phyloP scores from a whole-genome alignment of 2,888 invertebrate species.

The Andrena dorsata region DNA sequence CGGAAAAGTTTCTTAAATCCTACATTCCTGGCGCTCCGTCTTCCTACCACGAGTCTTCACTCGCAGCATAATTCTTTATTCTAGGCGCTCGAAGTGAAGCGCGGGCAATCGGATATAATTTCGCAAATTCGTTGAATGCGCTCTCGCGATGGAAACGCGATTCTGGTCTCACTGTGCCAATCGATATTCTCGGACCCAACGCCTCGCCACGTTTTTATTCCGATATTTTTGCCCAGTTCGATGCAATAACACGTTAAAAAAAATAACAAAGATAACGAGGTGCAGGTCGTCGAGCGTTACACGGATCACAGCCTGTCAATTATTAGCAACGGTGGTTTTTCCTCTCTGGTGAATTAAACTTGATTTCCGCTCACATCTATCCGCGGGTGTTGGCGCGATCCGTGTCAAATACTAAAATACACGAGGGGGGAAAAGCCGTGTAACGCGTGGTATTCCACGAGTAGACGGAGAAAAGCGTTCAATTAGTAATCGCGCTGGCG shows the following conservation, averaged over 20 bases:
- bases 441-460: background rate
- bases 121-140: slow-evolving; percentile 31
- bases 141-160: slow-evolving; percentile 10
- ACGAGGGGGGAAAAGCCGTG: background rate
- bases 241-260: background rate
- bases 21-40: slow-evolving; percentile 14
- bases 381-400: background rate
- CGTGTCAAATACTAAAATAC: background rate
- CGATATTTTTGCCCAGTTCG: background rate
- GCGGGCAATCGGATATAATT: slow-evolving; percentile 54
- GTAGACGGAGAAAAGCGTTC: background rate
- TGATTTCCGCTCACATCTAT: slow-evolving; percentile 16
- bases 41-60: slow-evolving; percentile 4
- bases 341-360: slow-evolving; percentile 7
- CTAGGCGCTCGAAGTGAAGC: slow-evolving; percentile 53
- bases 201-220: slow-evolving; percentile 5
- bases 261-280: slow-evolving; percentile 21
- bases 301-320: slow-evolving; percentile 28
- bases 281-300: background rate
- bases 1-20: slow-evolving; percentile 40
- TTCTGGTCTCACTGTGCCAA: background rate
- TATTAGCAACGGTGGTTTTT: background rate
- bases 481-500: slow-evolving; percentile 9
- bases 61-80: slow-evolving; percentile 53
- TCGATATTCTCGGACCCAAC: slow-evolving; percentile 27